Conservation (phyloP, 2,888 invertebrate genomes). For the Heliothis peltigera region DNA sequence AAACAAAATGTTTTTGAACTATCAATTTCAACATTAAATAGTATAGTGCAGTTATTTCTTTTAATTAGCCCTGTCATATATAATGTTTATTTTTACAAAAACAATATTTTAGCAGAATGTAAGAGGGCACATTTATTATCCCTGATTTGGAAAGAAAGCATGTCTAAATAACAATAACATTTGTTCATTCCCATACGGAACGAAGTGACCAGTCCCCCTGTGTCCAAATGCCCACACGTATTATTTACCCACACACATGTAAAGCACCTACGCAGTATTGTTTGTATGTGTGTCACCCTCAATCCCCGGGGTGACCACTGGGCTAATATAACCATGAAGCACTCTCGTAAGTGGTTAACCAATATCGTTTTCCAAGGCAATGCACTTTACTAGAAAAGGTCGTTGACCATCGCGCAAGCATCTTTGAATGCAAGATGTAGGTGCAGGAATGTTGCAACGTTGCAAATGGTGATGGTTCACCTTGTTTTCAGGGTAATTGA, state of each 20-base stretch:
- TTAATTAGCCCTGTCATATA: no score
- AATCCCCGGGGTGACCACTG: slow-evolving; percentile 29
- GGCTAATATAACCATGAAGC: slow-evolving; percentile 45
- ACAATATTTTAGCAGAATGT: no score
- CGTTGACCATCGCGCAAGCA: background rate
- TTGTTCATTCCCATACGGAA: slow-evolving; percentile 5
- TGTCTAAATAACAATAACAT: slow-evolving; percentile 1
- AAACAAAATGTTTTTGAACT: no score
- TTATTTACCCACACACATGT: slow-evolving; percentile 6
- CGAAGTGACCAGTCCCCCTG: background rate
- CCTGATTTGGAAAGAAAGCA: background rate
- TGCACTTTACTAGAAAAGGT: slow-evolving; percentile 17
- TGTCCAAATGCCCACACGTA: background rate
- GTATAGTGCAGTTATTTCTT: no score
- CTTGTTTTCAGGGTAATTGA: background rate
- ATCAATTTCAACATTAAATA: no score
- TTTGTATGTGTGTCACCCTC: slow-evolving; percentile 11
- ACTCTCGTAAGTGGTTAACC: slow-evolving; percentile 38
- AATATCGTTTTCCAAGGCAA: slow-evolving; percentile 26
- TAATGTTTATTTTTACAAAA: no score
- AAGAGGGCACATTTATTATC: no score
- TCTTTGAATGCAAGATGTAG: background rate
- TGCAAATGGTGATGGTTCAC: background rate
- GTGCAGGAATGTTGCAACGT: background rate
- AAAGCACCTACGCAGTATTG: background rate